Percentiles rank a stretch among this genome's conserved stretches.
phyloP scores from a whole-genome alignment of 2,113 vertebrate species.

The Hemibagrus wyckioides region DNA sequence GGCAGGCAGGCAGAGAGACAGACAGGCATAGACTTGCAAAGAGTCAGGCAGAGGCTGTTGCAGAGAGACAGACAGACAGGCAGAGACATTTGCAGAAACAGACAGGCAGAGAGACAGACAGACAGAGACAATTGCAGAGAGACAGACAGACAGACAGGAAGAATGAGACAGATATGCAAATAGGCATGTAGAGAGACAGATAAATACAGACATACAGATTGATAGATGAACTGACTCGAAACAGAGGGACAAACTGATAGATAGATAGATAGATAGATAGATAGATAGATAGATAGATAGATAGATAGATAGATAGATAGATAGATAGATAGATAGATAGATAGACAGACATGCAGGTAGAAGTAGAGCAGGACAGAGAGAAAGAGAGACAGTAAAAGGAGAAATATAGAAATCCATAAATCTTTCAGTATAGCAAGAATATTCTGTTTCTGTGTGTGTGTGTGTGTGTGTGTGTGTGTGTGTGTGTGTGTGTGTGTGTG shows the following conservation, averaged over 20 bases:
- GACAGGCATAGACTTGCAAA: background rate
- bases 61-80: background rate
- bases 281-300: background rate
- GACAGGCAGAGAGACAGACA: background rate
- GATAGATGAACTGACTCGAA: background rate
- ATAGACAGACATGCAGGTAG: background rate
- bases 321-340: background rate
- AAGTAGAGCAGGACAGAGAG: background rate
- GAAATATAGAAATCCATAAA: constrained; percentile 5
- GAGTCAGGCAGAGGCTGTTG: background rate
- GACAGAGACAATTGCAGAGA: background rate
- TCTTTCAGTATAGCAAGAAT: background rate
- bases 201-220: background rate
- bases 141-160: background rate
- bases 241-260: too few relatives aligned
- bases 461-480: background rate
- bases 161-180: too few relatives aligned
- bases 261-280: background rate
- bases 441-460: background rate
- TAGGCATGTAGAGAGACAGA: background rate
- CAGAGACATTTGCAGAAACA: background rate
- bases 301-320: background rate
- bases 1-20: background rate
- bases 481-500: constrained; percentile 18
- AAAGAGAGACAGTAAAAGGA: background rate